phyloP scores from a whole-genome alignment of 2,797 vertebrate species.

The Lacerta bilineata region DNA sequence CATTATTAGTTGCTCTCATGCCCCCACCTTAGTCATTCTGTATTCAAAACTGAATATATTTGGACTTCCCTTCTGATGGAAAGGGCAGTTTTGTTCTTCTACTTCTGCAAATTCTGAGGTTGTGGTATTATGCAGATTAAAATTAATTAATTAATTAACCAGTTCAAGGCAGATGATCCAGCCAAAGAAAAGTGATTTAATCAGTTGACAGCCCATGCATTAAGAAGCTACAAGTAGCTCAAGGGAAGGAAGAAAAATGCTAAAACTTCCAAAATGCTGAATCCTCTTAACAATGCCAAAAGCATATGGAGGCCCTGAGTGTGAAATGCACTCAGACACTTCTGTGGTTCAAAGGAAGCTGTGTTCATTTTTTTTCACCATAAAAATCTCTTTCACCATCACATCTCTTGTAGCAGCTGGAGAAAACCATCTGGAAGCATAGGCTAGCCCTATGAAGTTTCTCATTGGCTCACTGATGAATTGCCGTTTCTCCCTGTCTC shows the following conservation, averaged over 20 bases:
- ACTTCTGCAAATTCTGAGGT: background rate
- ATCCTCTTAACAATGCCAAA: background rate
- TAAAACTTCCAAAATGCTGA: background rate
- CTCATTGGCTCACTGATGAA: constrained; percentile 14
- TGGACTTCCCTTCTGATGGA: background rate
- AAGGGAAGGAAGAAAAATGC: background rate
- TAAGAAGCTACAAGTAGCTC: background rate
- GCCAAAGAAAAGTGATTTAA: background rate
- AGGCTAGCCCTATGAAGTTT: accelerated
- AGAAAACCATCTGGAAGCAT: constrained; percentile 52
- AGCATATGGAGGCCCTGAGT: background rate
- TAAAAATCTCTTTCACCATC: accelerated
- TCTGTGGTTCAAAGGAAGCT: background rate
- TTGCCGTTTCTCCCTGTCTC: constrained; percentile 7
- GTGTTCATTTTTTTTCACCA: constrained; percentile 9
- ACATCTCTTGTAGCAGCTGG: constrained; percentile 18
- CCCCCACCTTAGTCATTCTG: no score
- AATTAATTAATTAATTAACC: background rate
- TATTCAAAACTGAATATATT: no score
- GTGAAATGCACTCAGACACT: background rate
- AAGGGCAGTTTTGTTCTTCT: background rate
- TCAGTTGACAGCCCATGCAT: background rate
- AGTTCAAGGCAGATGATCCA: background rate
- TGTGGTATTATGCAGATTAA: background rate
- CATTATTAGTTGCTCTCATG: no score